Evolutionary conservation across 2,888 invertebrate genomes (phyloP).

Genomic region (Scaeva pyrastri): DNA sequence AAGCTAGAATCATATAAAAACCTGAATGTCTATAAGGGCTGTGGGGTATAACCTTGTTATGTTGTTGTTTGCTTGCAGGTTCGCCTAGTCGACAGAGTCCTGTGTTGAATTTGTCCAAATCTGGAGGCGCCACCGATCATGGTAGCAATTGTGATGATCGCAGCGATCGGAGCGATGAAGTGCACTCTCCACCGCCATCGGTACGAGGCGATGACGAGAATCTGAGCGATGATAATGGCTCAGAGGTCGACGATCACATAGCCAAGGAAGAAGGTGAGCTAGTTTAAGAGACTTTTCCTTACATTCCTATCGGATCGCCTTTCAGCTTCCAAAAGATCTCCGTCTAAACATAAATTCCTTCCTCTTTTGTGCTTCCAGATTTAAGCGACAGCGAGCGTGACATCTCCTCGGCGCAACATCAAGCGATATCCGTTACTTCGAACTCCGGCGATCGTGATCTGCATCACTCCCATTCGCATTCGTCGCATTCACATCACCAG

Average conservation of each 20-base stretch:
- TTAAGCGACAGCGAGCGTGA: conserved; percentile 83
- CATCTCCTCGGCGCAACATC: conserved; percentile 82
- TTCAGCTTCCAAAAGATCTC: conserved; percentile 1
- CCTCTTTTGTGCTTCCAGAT: conserved; percentile 76
- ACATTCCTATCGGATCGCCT: no score
- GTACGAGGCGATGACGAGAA: conserved; percentile 90
- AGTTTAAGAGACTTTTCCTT: neutral
- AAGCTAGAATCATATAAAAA: conserved; percentile 79
- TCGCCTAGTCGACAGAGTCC: conserved; percentile 96
- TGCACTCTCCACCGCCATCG: conserved; percentile 86
- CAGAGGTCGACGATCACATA: conserved; percentile 92
- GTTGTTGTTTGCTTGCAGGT: conserved; percentile 80
- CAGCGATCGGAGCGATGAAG: conserved; percentile 86
- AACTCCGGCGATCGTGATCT: conserved; percentile 75
- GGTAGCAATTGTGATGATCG: conserved; percentile 87
- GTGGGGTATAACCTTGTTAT: conserved; percentile 34
- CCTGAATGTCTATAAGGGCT: no score
- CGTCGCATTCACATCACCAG: conserved; percentile 76
- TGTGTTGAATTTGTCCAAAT: conserved; percentile 95
- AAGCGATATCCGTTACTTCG: conserved; percentile 75
- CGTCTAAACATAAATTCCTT: neutral
- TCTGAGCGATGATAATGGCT: conserved; percentile 92
- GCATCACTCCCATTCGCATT: conserved; percentile 70
- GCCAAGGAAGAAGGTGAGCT: conserved; percentile 88
- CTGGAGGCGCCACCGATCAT: conserved; percentile 89